Evolutionary conservation across 2,888 invertebrate species (phyloP).

Genomic region (Poecilus cupreus): DNA sequence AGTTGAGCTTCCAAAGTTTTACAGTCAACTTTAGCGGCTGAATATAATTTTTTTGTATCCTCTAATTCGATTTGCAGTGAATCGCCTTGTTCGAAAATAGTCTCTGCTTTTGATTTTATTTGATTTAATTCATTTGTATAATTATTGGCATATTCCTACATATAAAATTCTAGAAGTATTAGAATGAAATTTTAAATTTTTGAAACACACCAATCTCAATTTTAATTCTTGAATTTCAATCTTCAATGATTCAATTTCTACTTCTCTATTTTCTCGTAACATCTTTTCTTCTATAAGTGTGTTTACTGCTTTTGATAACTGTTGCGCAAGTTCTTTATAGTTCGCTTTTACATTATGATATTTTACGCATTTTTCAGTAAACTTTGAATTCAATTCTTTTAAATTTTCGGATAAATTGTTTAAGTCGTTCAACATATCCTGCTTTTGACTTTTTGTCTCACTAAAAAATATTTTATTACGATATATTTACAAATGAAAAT

Average conservation of each 20-base stretch:
- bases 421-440: constrained; percentile 62
- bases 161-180: background rate
- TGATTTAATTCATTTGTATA: background rate
- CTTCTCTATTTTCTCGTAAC: constrained; percentile 61
- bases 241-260: constrained; percentile 55
- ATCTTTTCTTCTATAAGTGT: constrained; percentile 66
- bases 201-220: background rate
- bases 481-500: background rate
- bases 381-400: constrained; percentile 61
- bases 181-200: background rate
- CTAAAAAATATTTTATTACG: constrained; percentile 51
- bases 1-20: constrained; percentile 24
- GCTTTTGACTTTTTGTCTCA: constrained; percentile 61
- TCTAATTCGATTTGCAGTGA: constrained; percentile 63
- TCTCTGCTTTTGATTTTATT: constrained; percentile 43
- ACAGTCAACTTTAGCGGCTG: background rate
- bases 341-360: constrained; percentile 64
- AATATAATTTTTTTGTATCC: constrained; percentile 58
- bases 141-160: constrained; percentile 16
- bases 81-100: constrained; percentile 48
- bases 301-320: constrained; percentile 66
- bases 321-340: constrained; percentile 66
- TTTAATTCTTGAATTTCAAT: constrained; percentile 51
- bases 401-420: constrained; percentile 61
- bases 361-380: constrained; percentile 63